Evolutionary conservation across 2,797 vertebrate species (phyloP), one percentile per base, ranked within the genome.

Genomic region (Euthynnus affinis): DNA sequence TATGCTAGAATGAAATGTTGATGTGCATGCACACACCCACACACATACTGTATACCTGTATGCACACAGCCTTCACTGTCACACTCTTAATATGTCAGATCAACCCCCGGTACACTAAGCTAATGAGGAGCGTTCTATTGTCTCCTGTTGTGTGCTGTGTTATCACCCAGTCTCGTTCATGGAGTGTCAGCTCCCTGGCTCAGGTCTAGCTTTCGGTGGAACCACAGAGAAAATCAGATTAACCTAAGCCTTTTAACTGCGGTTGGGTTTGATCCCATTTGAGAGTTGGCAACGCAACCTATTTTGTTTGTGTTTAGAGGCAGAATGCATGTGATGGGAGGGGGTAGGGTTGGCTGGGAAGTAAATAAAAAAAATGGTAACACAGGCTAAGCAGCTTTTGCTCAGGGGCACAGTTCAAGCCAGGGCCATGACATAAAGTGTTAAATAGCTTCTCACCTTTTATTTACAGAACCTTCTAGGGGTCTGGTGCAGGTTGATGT

Each of bases 221-320:
- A 93, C 89, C 85, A 83, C 87, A 87, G 89, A 91, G 90, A 90
- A 90, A 94, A 94, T 94, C 90, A 84, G 91, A 94, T 96, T 95
- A 94, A 84, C 87, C 87, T 91, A 92, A 94, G 89, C 92, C 88
- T 87, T 92, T 93, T 95, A 93, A 94, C 93, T 81, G 88, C 55
- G 83, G 84, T 82, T 82, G 83, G 82, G 83, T 92, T 92, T 94
- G 91, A 94, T 94, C 94, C 87, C 82, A 92, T 94, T 92, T 93
- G 86, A 92, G 84, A 87, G 85, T 83, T 93, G 92, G 92, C 85
- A 92, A 92, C 86, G 78, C 80, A 86, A 82, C 82, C 79, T 84
- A 87, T 91, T 89, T 89, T 92, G 87, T 92, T 89, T 92, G 90
- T 90, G 83, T 91, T 93, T 85, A 74, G 87, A 90, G 84, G 85